Base-by-base conservation (phyloP, 2,888 invertebrate species). In the Ditula angustiorana region DNA sequence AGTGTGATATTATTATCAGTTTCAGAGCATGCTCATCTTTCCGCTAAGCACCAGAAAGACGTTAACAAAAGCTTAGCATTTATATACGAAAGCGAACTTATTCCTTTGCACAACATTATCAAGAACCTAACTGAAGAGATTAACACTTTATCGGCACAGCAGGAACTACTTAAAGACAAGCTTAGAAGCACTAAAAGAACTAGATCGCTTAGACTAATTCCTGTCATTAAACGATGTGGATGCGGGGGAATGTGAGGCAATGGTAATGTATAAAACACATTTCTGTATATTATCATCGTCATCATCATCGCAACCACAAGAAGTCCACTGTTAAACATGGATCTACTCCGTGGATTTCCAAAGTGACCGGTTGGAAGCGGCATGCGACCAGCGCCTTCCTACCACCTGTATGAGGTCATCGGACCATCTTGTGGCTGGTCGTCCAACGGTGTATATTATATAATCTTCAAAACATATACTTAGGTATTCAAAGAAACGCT, bases 71-170 rank as follows among this genome's bases (percentile, higher is more conserved):
- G 62, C 44, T 72, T 83, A 3, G 37, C 70, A 30, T 52, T 70
- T 2, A 72, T 87, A 46, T 87, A 86, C 62, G 81, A 86, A 69
- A 69, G 82, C 46, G 84, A 87, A 67, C 71, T 92, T 37, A 24
- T 90, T 35, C 87, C 91, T 1, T 70, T 92, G 28, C 81, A 85
- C 70, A 71, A 72, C n/a, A 76, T 78, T 5, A 86, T 91, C 23
- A 79, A 74, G 60, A 72, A 73, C 52, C 73, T 91, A 13, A 83
- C 80, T 72, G 67, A 80, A 46, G 87, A 89, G 55, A 73, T 89
- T 21, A 81, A 86, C 26, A 56, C 56, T 44, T 70, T 91, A 21
- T 70, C 77, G 35, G 46, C 71, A 5, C 83, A 87, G 37, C 83
- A 86, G 67, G 69, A 71, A 35, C 26, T 74, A 46, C 67, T 81